phyloP scores from a whole-genome alignment of 1,140 invertebrate genomes.

The Pinna nobilis region DNA sequence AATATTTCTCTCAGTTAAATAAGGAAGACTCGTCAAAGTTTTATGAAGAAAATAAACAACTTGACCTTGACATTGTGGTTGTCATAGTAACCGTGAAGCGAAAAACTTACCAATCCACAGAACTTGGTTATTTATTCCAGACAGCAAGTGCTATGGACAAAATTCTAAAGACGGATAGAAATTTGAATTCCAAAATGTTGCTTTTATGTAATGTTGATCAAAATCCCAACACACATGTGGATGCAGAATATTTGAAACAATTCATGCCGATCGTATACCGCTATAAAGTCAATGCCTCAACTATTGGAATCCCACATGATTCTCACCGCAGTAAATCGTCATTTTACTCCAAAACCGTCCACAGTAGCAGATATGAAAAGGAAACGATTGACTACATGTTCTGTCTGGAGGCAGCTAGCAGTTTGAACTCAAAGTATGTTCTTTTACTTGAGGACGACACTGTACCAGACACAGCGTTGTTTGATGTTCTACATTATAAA shows the following conservation, averaged over 20 bases:
- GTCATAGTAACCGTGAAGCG: constrained; percentile 37
- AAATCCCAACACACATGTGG: constrained; percentile 19
- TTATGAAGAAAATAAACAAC: constrained; percentile 20
- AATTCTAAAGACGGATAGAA: constrained; percentile 21
- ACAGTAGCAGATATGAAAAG: constrained; percentile 37
- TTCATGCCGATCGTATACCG: constrained; percentile 26
- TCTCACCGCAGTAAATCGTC: neutral
- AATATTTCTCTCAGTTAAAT: constrained; percentile 24
- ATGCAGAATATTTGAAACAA: constrained; percentile 1
- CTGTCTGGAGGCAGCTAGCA: constrained; percentile 45
- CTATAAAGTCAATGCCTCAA: neutral
- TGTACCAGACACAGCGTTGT: constrained; percentile 26
- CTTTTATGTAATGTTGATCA: constrained; percentile 43
- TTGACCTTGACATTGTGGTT: constrained; percentile 22
- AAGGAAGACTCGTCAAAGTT: neutral
- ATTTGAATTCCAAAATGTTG: constrained; percentile 29
- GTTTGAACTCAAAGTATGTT: constrained; percentile 39
- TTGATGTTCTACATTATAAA: constrained; percentile 31
- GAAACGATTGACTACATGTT: constrained; percentile 54
- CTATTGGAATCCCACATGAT: neutral
- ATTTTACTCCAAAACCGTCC: constrained; percentile 4
- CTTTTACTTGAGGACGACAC: constrained; percentile 55
- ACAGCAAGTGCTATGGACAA: constrained; percentile 29
- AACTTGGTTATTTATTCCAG: constrained; percentile 35
- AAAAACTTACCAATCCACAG: constrained; percentile 10